Evolutionary conservation across 64 coral and sea anemone genomes (phyloP), one percentile per base, ranked within the genome.

Genomic region (Pocillopora damicornis): DNA sequence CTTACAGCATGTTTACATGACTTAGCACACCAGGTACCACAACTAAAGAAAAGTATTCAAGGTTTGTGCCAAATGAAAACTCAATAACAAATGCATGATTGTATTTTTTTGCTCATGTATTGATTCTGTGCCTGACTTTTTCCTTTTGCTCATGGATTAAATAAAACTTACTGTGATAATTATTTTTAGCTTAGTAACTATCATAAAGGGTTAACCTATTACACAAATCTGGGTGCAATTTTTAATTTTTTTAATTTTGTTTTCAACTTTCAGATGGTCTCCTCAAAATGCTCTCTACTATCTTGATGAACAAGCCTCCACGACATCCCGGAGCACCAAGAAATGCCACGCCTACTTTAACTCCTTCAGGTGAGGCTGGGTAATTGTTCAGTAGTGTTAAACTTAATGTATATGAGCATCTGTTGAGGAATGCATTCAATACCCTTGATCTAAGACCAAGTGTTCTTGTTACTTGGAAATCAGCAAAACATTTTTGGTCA

Each of bases 1-100:
- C 89, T 98, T 26, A 98, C 96, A 64, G 96, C 96, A 26, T 98
- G 96, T 63, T 71, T 98, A 10, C 93, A 92, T 92, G 96, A 99
- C 81, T 86, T 99, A 77, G 93, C 97, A 37, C 88, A 89, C 5
- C 90, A 95, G 79, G 93, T 92, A 35, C 90, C 93, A 22, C 97
- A 99, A 66, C 86, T 99, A 5, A 99, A 99, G 80, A 95, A 94
- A 62, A 95, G 85, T 59, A 99, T 99, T 38, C 93, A 95, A 91
- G 94, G 94, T 97, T 78, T 16, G 1, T 16, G 59, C 18, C n/a
- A 78, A 15, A 63, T 15, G 12, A 15, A 17, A 12, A 20, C 11
- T 76, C n/a, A 79, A 60, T 60, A 30, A 56, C 60, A 5, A 22
- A 79, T 35, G 10, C 30, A 30, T 30, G 30, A 30, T 30, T 30